These are phyloP conservation scores for Orthonevra nobilis DNA, from an alignment of 2,888 invertebrate species.

Conservation along the genomic window DNA sequence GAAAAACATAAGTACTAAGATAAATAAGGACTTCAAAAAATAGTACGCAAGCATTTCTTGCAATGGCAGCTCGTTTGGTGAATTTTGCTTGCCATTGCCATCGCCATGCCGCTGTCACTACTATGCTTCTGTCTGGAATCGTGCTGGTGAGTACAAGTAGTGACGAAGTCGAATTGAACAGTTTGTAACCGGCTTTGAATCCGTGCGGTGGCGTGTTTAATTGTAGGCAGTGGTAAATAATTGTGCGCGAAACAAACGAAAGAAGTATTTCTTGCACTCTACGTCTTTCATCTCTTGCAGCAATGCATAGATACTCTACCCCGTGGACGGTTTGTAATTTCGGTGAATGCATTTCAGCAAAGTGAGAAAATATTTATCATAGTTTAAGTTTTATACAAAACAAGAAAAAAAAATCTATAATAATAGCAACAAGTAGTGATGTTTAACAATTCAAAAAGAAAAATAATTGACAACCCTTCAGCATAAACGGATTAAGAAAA, in stretches of 20 bases:
- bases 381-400: background rate
- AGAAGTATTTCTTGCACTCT: slow-evolving; percentile 47
- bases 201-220: slow-evolving; percentile 25
- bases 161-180: slow-evolving; percentile 14
- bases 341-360: slow-evolving; percentile 23
- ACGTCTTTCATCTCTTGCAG: slow-evolving; percentile 21
- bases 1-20: too few relatives aligned
- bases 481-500: slow-evolving; percentile 49
- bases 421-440: slow-evolving; percentile 39
- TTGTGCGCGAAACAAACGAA: slow-evolving; percentile 26
- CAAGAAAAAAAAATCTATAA: slow-evolving; percentile 2
- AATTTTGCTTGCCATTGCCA: too few relatives aligned
- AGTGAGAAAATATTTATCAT: slow-evolving; percentile 16
- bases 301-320: slow-evolving; percentile 44
- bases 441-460: slow-evolving; percentile 12
- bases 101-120: background rate
- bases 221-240: background rate
- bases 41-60: too few relatives aligned
- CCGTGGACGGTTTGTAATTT: slow-evolving; percentile 43
- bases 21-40: too few relatives aligned
- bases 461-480: slow-evolving; percentile 8
- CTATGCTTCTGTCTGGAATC: too few relatives aligned
- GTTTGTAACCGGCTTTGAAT: slow-evolving; percentile 55
- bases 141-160: too few relatives aligned
- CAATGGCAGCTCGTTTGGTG: too few relatives aligned